Conservation (phyloP, 35 echinoderm and acorn worm genomes). For the Apostichopus californicus region DNA sequence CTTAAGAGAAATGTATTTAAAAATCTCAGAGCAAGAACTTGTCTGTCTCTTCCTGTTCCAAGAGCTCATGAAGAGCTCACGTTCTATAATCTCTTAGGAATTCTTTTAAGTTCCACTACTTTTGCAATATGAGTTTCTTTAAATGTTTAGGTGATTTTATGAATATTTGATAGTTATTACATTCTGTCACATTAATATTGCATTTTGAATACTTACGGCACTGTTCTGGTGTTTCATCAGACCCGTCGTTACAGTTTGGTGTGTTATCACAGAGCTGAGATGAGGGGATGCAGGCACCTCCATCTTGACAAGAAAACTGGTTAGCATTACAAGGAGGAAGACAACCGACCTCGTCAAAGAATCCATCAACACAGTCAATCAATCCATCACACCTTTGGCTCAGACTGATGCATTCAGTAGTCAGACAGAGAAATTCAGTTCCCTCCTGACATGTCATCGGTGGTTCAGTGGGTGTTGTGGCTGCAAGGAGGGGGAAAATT, state of each 20-base stretch:
- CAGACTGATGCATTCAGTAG: background rate
- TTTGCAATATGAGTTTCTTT: too few relatives aligned
- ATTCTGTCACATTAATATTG: too few relatives aligned
- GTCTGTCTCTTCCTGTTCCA: too few relatives aligned
- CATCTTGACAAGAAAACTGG: slow-evolving; percentile 45
- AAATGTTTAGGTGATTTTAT: too few relatives aligned
- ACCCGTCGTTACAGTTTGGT: background rate
- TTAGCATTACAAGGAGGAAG: background rate
- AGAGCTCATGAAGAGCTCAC: too few relatives aligned
- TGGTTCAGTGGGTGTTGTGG: background rate
- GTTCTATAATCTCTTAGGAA: too few relatives aligned
- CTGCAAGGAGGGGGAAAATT: background rate
- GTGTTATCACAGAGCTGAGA: slow-evolving; percentile 22
- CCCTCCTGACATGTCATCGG: background rate
- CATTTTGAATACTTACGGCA: background rate
- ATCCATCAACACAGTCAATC: slow-evolving; percentile 18
- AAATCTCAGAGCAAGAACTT: too few relatives aligned
- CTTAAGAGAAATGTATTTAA: too few relatives aligned
- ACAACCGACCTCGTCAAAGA: slow-evolving; percentile 41
- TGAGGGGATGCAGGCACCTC: background rate
- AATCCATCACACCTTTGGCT: slow-evolving; percentile 22
- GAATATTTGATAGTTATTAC: too few relatives aligned
- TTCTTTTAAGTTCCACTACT: too few relatives aligned
- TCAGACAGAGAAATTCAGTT: background rate
- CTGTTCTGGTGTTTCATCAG: slow-evolving; percentile 11